A percentile compares a stretch with the other conserved stretches of the same genome.
phyloP scores from a whole-genome alignment of 2,888 invertebrate species.

The Branchipolynoe longqiensis region DNA sequence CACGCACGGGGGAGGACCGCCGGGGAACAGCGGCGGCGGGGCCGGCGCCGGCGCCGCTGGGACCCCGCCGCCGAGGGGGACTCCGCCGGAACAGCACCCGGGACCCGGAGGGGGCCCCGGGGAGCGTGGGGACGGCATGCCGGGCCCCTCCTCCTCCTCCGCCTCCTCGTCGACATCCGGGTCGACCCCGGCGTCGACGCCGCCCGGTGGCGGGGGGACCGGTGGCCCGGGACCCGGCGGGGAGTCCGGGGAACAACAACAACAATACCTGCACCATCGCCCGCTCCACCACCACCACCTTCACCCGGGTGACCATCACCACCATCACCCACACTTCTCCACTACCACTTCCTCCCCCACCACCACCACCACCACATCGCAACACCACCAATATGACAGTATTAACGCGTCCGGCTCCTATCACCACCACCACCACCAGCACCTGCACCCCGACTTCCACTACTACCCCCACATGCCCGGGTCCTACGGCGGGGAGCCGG shows the following conservation, averaged over 20 bases:
- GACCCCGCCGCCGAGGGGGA: not conserved
- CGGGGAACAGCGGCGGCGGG: not conserved
- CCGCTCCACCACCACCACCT: constrained; percentile 13
- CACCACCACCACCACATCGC: not conserved
- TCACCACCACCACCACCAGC: constrained; percentile 33
- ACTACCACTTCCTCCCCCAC: constrained; percentile 26
- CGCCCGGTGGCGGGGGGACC: not conserved
- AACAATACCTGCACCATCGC: not conserved
- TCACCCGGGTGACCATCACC: not conserved
- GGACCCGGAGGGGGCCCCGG: too few species aligned
- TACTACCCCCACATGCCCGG: not conserved
- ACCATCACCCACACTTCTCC: not conserved
- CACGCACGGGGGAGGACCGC: not conserved
- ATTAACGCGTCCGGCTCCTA: too few species aligned
- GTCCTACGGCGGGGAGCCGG: not conserved
- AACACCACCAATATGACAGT: too few species aligned
- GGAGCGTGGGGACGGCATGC: not conserved
- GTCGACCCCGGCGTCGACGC: not conserved
- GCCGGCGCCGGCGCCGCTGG: not conserved
- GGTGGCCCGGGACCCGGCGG: not conserved
- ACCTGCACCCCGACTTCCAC: not conserved
- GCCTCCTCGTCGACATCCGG: not conserved
- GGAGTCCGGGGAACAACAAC: too few species aligned
- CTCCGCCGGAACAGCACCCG: not conserved
- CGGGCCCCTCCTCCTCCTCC: not conserved